A percentile compares a stretch with the other conserved stretches of the same genome.
Evolutionary conservation across 2,113 vertebrate species (phyloP).

Genomic region (Harpagus bidentatus): DNA sequence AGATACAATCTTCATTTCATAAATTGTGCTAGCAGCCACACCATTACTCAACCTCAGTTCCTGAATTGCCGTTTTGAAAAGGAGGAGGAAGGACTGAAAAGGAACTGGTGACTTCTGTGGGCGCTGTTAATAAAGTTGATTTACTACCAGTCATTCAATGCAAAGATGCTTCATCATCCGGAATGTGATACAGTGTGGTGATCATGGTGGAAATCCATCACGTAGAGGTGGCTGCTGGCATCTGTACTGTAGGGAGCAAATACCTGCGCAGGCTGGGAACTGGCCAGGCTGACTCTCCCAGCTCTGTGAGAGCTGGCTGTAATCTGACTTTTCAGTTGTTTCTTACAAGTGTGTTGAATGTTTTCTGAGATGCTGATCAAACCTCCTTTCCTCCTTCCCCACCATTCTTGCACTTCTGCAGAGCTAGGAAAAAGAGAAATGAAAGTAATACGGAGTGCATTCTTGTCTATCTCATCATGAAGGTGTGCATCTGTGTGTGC

Average conservation of each 20-base stretch:
- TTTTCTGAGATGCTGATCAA: background rate
- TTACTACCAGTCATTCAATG: slow-evolving; percentile 17
- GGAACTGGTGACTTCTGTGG: background rate
- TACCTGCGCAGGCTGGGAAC: background rate
- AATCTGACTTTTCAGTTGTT: background rate
- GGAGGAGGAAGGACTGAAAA: background rate
- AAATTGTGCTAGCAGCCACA: background rate
- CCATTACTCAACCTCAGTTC: background rate
- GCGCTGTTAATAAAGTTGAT: slow-evolving; percentile 18
- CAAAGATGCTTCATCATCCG: slow-evolving; percentile 22
- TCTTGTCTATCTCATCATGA: background rate
- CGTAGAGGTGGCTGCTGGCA: background rate
- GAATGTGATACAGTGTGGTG: background rate
- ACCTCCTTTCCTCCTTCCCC: background rate
- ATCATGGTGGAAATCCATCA: slow-evolving; percentile 23
- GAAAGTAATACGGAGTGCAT: background rate
- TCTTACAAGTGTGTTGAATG: background rate
- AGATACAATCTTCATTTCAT: background rate
- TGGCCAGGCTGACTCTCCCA: background rate
- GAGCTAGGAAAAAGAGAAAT: background rate
- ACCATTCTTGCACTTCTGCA: background rate
- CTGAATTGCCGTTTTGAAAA: background rate
- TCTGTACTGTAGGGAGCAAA: background rate
- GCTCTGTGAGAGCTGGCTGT: background rate
- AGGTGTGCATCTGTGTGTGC: background rate